Evolutionary conservation across 2,888 invertebrate species (phyloP), one percentile per base, ranked within the genome.

Genomic region (Ennomos fuscantarius): DNA sequence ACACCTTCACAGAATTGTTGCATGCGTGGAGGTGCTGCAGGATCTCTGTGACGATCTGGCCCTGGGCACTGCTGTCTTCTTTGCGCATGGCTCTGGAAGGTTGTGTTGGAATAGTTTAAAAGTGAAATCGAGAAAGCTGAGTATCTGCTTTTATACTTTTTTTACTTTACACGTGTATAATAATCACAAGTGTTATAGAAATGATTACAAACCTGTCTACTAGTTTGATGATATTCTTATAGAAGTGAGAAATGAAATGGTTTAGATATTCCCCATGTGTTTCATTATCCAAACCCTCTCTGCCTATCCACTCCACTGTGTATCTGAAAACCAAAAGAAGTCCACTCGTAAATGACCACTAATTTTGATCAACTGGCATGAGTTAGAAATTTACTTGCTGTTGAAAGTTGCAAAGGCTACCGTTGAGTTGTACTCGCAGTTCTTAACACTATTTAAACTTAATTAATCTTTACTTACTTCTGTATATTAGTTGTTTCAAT

Each of bases 231-330:
- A 99, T 98, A 69, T 97, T 97, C 79, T 97, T 96, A 84, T 98
- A 98, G 89, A 98, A 99, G 80, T 98, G 98, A 0, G 97, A 95
- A 65, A 98, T 97, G 83, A 99, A 99, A 74, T 98, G 96, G 78
- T 97, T 97, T 10, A 99, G 92, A 78, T 99, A 99, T 78, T 99
- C 98, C 54, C 96, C 95, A 76, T 99, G 99, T 0, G 98, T 97
- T 79, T 98, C 98, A 1, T 95, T 94, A 74, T 98, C 98, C 33
- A 99, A 90, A 33, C 99, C 99, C 80, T 98, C 98, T 46, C 99
- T 94, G 0, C 99, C 99, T 42, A 98, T 97, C 99, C 99, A 99
- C 80, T 99, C 99, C 0, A 99, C 97, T 0, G 97, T 97, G 76
- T 98, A 98, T 72, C 97, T 97, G 77, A 34, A 68, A 63, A 51